phyloP scores from a whole-genome alignment of 2,113 vertebrate genomes.

The Saccopteryx leptura region DNA sequence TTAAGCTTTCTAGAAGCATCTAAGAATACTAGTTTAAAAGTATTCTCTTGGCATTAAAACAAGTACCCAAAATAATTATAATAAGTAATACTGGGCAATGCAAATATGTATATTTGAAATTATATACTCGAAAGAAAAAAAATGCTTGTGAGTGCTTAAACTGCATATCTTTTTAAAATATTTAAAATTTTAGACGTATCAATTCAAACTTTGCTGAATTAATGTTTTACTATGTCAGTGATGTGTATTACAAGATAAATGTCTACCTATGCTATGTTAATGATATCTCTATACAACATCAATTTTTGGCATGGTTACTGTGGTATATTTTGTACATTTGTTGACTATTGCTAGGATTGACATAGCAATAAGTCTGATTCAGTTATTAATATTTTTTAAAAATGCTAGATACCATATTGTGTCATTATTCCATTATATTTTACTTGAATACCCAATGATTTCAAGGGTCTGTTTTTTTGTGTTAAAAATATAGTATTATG shows the following conservation, averaged over 20 bases:
- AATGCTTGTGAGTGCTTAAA: conserved; percentile 68
- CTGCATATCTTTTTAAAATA: conserved; percentile 65
- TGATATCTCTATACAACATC: conserved; percentile 1
- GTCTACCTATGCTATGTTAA: conserved; percentile 33
- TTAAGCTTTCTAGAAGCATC: conserved; percentile 27
- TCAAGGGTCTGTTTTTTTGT: conserved; percentile 55
- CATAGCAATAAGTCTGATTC: conserved; percentile 68
- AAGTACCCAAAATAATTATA: conserved; percentile 32
- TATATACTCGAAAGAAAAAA: conserved; percentile 55
- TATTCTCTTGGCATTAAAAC: conserved; percentile 62
- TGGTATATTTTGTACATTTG: conserved; percentile 53
- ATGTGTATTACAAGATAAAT: conserved; percentile 60
- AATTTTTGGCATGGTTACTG: conserved; percentile 47
- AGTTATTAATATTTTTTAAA: conserved; percentile 56
- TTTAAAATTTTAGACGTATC: conserved; percentile 61
- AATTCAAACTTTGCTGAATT: conserved; percentile 38
- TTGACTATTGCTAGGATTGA: conserved; percentile 24
- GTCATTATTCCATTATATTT: conserved; percentile 51
- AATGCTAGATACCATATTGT: conserved; percentile 35
- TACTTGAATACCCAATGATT: conserved; percentile 36
- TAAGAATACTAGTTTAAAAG: conserved; percentile 54
- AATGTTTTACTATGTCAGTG: conserved; percentile 58
- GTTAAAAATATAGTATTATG: conserved; percentile 55
- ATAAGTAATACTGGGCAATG: conserved; percentile 48
- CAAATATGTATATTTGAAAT: conserved; percentile 72